Percentiles rank a stretch among this genome's conserved stretches.
phyloP scores from a whole-genome alignment of 2,888 invertebrate species.

The Colletes collaris region DNA sequence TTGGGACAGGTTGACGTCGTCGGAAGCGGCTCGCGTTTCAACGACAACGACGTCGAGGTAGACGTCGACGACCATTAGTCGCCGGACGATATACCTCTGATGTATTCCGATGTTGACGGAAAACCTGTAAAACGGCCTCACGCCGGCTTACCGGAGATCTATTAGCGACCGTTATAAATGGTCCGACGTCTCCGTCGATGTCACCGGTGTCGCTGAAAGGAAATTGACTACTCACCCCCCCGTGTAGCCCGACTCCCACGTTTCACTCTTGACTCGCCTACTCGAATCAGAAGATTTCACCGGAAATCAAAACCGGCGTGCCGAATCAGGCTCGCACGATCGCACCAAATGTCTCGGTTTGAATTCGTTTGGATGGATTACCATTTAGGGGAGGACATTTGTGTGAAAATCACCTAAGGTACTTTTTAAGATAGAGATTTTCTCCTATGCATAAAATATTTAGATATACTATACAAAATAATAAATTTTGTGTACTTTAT shows the following conservation, averaged over 20 bases:
- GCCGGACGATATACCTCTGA: slow-evolving; percentile 68
- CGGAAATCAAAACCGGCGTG: slow-evolving; percentile 67
- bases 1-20: slow-evolving; percentile 51
- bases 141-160: slow-evolving; percentile 75
- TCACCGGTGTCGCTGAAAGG: slow-evolving; percentile 78
- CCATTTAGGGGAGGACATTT: too few relatives aligned
- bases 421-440: too few relatives aligned
- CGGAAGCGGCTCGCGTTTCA: slow-evolving; percentile 64
- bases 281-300: slow-evolving; percentile 49
- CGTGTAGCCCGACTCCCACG: slow-evolving; percentile 61
- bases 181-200: slow-evolving; percentile 75
- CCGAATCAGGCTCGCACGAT: neutral
- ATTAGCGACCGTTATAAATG: slow-evolving; percentile 81
- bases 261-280: slow-evolving; percentile 59
- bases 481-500: too few relatives aligned
- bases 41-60: slow-evolving; percentile 64
- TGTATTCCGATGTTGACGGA: slow-evolving; percentile 80
- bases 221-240: slow-evolving; percentile 79
- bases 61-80: slow-evolving; percentile 75
- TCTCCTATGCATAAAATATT: too few relatives aligned
- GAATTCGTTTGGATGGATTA: too few relatives aligned
- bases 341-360: too few relatives aligned
- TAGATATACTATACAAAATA: too few relatives aligned
- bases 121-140: slow-evolving; percentile 79
- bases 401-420: too few relatives aligned